Conservation (phyloP, 2,888 invertebrate species). For the Papilio protenor region DNA sequence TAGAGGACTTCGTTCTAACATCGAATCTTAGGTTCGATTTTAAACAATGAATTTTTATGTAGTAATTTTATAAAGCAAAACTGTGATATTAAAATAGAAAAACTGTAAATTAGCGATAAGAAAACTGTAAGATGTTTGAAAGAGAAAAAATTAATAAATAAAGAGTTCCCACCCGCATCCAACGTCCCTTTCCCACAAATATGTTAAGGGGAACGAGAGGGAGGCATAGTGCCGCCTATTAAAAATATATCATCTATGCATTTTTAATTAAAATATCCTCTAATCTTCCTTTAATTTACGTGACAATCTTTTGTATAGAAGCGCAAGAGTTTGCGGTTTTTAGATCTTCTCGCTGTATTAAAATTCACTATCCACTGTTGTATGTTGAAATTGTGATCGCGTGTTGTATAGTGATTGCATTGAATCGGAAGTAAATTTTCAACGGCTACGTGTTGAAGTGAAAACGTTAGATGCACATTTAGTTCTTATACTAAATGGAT, state of each 20-base stretch:
- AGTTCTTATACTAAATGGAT: neutral
- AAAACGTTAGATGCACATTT: neutral
- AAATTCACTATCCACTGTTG: neutral
- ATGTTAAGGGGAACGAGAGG: too few relatives aligned
- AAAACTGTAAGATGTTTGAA: too few relatives aligned
- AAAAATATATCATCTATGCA: too few relatives aligned
- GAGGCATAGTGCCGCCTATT: too few relatives aligned
- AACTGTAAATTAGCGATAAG: too few relatives aligned
- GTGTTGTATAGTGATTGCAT: conserved; percentile 6
- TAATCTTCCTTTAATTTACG: neutral
- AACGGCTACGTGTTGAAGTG: conserved; percentile 7
- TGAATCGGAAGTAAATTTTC: conserved; percentile 3
- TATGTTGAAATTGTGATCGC: conserved; percentile 1
- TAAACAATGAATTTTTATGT: too few relatives aligned
- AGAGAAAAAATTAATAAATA: too few relatives aligned
- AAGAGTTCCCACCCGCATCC: too few relatives aligned
- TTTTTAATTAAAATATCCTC: too few relatives aligned
- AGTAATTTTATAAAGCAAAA: too few relatives aligned
- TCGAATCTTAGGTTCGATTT: neutral
- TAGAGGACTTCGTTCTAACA: neutral
- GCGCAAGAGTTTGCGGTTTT: neutral
- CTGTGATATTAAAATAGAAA: too few relatives aligned
- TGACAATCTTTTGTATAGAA: neutral
- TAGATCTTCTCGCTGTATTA: neutral
- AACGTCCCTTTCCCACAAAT: too few relatives aligned